Base-by-base conservation (phyloP, 2,797 vertebrate genomes). In the Cirrhinus mrigala region DNA sequence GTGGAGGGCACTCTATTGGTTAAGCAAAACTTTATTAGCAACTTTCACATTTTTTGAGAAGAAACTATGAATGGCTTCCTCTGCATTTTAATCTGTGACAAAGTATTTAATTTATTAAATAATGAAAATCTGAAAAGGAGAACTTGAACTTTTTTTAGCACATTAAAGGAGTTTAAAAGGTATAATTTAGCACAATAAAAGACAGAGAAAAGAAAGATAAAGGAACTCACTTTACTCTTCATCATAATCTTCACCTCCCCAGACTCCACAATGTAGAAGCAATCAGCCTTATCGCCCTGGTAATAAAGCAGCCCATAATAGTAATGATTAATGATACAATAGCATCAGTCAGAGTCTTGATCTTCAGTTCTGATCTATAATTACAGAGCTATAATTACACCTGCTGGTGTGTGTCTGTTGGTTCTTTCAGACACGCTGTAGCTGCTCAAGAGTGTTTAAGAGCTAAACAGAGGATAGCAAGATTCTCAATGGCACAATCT, bases 161-260 rank as follows among this genome's bases (percentile, higher is more conserved):
- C 90, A 46, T 29, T 18, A 44, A 7, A 50, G 20, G 7, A 29
- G 40, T 22, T 68, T 3, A 44, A 69, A 66, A 33, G 12, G 48
- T 29, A 48, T 11, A 50, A 20, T 29, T 16, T 56, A 79, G 44
- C n/a, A 54, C 5, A 79, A 27, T 52, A 11, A 33, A 83, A 76
- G 16, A 33, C 3, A 46, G 18, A 56, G 10, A 81, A 50, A 64
- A 64, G 44, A 52, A 70, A 62, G 12, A 60, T 58, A 79, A 64
- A 80, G 22, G 66, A 48, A 86, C 95, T 94, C 93, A 99, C 98
- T 98, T 99, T 99, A 93, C 97, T 99, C 96, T 95, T 99, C 94
- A 99, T 99, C 96, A 99, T 96, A 91, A 99, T 99, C 94, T 97
- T 98, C 90, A 99, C 98, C 86, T 99, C 98, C 10, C 98, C 98